A percentile compares a stretch with the other conserved stretches of the same genome.
Conservation (phyloP, 2,888 invertebrate species). For the Drosophila melanocephala region DNA sequence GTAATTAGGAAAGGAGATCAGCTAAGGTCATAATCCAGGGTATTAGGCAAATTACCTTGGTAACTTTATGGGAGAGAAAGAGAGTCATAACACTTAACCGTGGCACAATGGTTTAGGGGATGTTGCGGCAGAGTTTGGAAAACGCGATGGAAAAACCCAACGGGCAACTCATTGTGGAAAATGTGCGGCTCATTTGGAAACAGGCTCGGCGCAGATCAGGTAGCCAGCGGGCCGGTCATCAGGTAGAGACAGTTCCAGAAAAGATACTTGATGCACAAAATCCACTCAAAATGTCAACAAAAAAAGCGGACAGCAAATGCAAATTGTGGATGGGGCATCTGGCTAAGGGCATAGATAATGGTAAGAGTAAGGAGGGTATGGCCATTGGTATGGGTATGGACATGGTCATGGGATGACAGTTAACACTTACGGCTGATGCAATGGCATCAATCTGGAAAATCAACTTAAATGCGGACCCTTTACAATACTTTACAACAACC, state of each 20-base stretch:
- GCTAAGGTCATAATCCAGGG: conserved; percentile 15
- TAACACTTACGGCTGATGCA: conserved; percentile 68
- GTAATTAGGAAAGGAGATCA: conserved; percentile 18
- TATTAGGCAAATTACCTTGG: conserved; percentile 42
- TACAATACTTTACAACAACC: conserved; percentile 6
- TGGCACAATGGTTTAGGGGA: conserved; percentile 8
- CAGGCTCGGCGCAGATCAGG: conserved; percentile 29
- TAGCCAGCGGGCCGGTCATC: conserved; percentile 24
- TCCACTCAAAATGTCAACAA: conserved; percentile 43
- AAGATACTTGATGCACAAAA: conserved; percentile 48
- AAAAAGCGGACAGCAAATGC: conserved; percentile 6
- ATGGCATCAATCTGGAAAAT: conserved; percentile 76
- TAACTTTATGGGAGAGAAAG: conserved; percentile 33
- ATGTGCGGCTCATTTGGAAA: conserved; percentile 70
- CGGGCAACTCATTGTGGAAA: conserved; percentile 72
- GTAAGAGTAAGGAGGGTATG: background rate
- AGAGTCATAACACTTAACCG: conserved; percentile 44
- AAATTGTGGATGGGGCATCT: conserved; percentile 8
- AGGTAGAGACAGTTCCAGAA: conserved; percentile 34
- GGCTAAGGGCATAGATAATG: background rate
- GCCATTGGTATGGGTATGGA: background rate
- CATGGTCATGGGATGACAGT: conserved; percentile 27
- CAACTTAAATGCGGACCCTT: conserved; percentile 52
- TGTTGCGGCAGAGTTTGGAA: background rate
- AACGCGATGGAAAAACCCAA: conserved; percentile 61